Percentiles rank a stretch among this genome's conserved stretches.
Conservation (phyloP, 1,140 invertebrate genomes). For the Melipona quadrifasciata region DNA sequence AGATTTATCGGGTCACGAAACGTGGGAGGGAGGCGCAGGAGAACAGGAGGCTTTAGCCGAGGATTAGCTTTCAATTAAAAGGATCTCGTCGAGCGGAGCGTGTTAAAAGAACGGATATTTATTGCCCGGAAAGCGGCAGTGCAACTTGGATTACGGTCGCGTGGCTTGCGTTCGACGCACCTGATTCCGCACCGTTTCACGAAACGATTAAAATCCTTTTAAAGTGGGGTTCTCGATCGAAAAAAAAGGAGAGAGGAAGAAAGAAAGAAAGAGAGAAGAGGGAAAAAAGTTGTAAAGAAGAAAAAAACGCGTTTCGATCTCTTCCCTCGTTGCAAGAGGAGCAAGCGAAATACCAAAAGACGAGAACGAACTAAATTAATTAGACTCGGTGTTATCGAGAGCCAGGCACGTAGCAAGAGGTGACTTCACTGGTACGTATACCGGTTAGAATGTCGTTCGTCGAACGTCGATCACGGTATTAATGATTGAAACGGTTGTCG, state of each 20-base stretch:
- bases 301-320: background rate
- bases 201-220: background rate
- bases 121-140: conserved; percentile 57
- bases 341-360: too few species aligned
- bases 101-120: conserved; percentile 73
- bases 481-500: background rate
- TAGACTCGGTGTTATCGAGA: background rate
- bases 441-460: background rate
- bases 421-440: too few species aligned
- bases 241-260: background rate
- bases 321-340: too few species aligned
- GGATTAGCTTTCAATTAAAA: conserved; percentile 80
- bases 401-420: background rate
- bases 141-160: conserved; percentile 56
- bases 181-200: conserved; percentile 49
- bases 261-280: background rate
- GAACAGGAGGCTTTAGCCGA: conserved; percentile 65
- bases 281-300: too few species aligned
- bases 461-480: background rate
- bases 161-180: conserved; percentile 37
- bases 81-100: conserved; percentile 55
- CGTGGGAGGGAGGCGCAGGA: conserved; percentile 20
- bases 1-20: conserved; percentile 67
- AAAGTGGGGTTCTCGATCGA: background rate
- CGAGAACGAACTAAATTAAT: background rate